phyloP scores from a whole-genome alignment of 1,140 invertebrate genomes.

The Temnothorax nylanderi region DNA sequence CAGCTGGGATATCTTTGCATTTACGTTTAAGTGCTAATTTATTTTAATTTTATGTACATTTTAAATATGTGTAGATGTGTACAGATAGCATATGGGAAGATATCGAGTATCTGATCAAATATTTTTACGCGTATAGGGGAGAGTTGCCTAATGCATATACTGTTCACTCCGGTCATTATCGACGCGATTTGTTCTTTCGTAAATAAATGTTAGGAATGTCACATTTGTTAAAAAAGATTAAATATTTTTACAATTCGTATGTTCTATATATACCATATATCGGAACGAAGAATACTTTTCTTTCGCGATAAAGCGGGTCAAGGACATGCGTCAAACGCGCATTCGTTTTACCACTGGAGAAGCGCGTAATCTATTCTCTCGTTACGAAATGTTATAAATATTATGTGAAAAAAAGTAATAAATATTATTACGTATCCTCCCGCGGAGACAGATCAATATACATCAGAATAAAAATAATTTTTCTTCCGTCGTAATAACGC shows the following conservation, averaged over 20 bases:
- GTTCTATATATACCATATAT: not conserved
- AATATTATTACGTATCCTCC: not conserved
- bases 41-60: conserved; percentile 1
- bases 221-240: not conserved
- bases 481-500: not conserved
- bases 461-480: not conserved
- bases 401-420: not conserved
- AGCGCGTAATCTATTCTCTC: not conserved
- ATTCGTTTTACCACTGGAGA: not conserved
- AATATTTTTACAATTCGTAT: not conserved
- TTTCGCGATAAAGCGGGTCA: not conserved
- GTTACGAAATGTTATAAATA: not conserved
- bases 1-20: not conserved
- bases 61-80: not conserved
- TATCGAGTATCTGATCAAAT: not conserved
- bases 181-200: not conserved
- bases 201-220: not conserved
- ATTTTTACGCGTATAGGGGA: not conserved
- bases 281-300: not conserved
- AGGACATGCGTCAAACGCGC: not conserved
- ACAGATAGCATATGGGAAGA: no score
- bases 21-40: not conserved
- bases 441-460: not conserved
- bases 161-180: no score
- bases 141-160: not conserved